Conservation (phyloP, 2,113 vertebrate species). For the Trichomycterus rosablanca region DNA sequence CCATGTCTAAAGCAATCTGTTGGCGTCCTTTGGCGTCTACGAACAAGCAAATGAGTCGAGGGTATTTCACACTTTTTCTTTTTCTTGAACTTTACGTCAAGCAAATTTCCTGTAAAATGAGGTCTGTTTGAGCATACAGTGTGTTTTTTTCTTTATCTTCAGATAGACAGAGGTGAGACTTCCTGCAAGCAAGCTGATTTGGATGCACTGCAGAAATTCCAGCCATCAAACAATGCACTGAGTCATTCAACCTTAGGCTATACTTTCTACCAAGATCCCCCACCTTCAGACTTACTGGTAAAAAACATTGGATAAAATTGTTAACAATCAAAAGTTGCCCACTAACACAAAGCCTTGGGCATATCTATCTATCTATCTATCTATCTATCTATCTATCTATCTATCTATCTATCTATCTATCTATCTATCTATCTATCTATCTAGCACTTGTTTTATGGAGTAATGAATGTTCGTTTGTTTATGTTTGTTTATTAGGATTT, state of each 20-base stretch:
- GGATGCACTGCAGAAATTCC: constrained; percentile 37
- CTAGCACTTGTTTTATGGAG: too few relatives aligned
- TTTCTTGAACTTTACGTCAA: constrained; percentile 23
- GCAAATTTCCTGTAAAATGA: constrained; percentile 61
- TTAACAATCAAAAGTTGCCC: too few relatives aligned
- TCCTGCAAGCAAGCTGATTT: constrained; percentile 29
- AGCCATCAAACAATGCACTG: constrained; percentile 11
- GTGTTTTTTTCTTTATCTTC: constrained; percentile 4
- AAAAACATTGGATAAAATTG: too few relatives aligned
- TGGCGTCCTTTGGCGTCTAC: background rate
- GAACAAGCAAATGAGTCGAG: constrained; percentile 2
- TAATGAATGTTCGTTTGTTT: too few relatives aligned
- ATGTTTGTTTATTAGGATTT: too few relatives aligned
- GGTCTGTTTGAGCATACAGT: constrained; percentile 11
- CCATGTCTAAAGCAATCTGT: background rate
- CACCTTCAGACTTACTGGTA: too few relatives aligned
- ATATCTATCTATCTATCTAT: too few relatives aligned
- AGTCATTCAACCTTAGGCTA: constrained; percentile 7
- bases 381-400: too few relatives aligned
- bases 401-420: too few relatives aligned
- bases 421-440: too few relatives aligned
- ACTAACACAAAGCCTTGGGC: too few relatives aligned
- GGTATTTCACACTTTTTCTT: constrained; percentile 11
- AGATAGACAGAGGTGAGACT: constrained; percentile 28
- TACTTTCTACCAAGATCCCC: constrained; percentile 15